Evolutionary conservation across 2,888 invertebrate species (phyloP), one percentile per base, ranked within the genome.

Genomic region (Leptopterna dolabrata): DNA sequence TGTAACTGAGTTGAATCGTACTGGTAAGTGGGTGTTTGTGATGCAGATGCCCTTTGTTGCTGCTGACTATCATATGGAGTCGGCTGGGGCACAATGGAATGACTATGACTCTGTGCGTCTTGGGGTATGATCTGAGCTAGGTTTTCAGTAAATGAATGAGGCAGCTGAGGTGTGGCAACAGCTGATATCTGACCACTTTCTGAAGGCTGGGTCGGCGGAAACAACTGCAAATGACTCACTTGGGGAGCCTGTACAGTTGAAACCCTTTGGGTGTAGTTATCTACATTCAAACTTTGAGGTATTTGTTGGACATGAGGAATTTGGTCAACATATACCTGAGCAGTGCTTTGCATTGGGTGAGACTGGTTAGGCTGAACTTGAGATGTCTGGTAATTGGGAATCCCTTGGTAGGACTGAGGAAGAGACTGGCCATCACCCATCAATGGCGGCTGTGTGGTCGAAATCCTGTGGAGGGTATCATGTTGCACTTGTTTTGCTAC

Each of bases 211-310:
- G 24, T 29, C 3, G 76, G 11, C 27, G 76, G 82, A 47, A 76
- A 41, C 43, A 73, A 13, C 24, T 81, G 71, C 36, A 71, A 24
- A 76, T 88, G 82, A 41, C 55, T 86, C 51, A 87, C 55, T 45
- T 87, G 76, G 3, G 88, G 88, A n/a, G 87, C 51, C 30, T 88
- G 87, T 13, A 87, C 80, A 13, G 83, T 87, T 76, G 88, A 87
- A 3, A 71, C 9, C 7, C 86, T 41, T n/a, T 81, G 88, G 14
- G 70, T 80, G n/a, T 36, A 19, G 16, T 51, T 70, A 41, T 55
- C 71, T 11, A 63, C 63, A 63, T 63, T 63, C 24, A 63, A 9
- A 43, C 24, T 63, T 63, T 45, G 76, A 19, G 76, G 36, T 0
- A 86, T 55, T 71, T 36, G 81, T n/a, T 76, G 76, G 30, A 9